Base-by-base conservation (phyloP, 2,113 vertebrate species). In the Phalacrocorax brasilianus region DNA sequence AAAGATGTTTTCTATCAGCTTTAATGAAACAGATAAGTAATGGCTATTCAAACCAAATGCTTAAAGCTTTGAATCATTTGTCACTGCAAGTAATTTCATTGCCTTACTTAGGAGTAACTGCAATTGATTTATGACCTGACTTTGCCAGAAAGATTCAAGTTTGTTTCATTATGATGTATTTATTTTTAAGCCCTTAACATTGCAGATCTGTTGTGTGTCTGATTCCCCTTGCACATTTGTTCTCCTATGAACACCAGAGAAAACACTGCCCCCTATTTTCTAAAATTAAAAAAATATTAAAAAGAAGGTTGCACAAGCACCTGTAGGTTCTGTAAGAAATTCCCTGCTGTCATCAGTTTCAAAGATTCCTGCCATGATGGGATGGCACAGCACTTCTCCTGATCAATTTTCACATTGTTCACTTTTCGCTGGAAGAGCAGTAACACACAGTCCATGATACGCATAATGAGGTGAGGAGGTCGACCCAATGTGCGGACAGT, bases 371-470 rank as follows among this genome's bases (percentile, higher is more conserved):
- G 99, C 99, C 99, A 99, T 4, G 99, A 99, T 1, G 99, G 99
- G 18, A 97, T 71, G 1, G 95, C 59, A 87, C 99, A 99, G 96
- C 97, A 97, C 96, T 98, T 99, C 71, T 99, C 99, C 9, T 95
- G 97, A 94, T 99, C 99, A 3, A 98, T 72, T 96, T 99, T 99
- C 75, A 99, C 99, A 0, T 97, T 65, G 72, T 99, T 99, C 71
- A 99, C 95, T 83, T 97, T 98, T 70, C 98, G 97, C 76, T 99
- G 99, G 96, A 99, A 99, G 28, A 99, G 98, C 95, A 99, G 98
- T 90, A 99, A 86, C 92, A 99, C 99, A 2, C 99, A 99, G 80
- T 99, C 99, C 99, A 99, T 99, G 97, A 99, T 99, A 6, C 99
- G 97, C 99, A 99, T 99, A 96, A 99, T 99, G 89, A 99, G 99